These are phyloP conservation scores for Hyperopisus bebe DNA, from an alignment of 2,113 vertebrate species.

Conservation along the genomic window DNA sequence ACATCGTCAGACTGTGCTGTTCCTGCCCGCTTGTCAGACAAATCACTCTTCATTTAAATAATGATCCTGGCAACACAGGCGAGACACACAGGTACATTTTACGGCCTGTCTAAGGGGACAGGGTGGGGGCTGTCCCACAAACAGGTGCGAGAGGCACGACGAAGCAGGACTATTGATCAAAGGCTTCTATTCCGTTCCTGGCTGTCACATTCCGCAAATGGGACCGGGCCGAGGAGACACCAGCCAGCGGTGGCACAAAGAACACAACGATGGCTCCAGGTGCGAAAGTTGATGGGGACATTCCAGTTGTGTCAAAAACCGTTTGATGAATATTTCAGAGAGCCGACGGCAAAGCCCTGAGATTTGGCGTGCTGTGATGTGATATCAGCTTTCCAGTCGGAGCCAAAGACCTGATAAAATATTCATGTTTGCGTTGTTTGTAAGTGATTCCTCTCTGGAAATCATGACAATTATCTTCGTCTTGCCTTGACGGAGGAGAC, in stretches of 20 bases:
- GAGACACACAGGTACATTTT: background rate
- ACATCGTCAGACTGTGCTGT: background rate
- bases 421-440: slow-evolving; percentile 35
- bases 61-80: background rate
- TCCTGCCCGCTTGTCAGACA: too few relatives aligned
- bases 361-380: slow-evolving; percentile 24
- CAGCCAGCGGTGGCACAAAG: background rate
- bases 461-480: slow-evolving; percentile 23
- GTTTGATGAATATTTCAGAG: slow-evolving; percentile 4
- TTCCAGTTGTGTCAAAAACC: background rate
- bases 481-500: background rate
- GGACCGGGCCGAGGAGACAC: background rate
- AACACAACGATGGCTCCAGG: background rate
- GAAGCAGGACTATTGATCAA: background rate
- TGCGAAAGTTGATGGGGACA: background rate
- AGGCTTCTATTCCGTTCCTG: background rate
- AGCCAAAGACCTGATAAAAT: slow-evolving; percentile 35
- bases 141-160: background rate
- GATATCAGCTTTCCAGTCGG: slow-evolving; percentile 32
- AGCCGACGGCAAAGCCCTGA: background rate
- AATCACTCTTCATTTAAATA: background rate
- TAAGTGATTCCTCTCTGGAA: slow-evolving; percentile 11
- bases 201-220: background rate
- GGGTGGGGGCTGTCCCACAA: background rate
- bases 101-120: background rate